Conservation (phyloP, 2,797 vertebrate species). For the Scarus forsteni region DNA sequence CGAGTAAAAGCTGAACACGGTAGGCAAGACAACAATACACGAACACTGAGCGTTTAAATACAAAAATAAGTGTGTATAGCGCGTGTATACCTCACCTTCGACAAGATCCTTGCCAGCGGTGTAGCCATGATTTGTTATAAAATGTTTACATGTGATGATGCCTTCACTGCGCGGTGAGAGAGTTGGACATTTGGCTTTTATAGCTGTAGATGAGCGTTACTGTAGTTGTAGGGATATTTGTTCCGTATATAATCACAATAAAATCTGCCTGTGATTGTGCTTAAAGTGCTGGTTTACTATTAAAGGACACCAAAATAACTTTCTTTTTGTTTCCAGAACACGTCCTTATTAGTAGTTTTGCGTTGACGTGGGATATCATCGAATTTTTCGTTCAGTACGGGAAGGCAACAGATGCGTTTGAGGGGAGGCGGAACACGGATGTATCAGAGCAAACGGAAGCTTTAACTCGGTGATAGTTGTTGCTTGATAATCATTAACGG, state of each 20-base stretch:
- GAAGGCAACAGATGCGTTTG: conserved; percentile 56
- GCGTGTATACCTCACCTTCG: conserved; percentile 75
- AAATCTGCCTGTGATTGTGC: too few relatives aligned
- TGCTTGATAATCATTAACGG: not conserved
- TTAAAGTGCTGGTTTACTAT: too few relatives aligned
- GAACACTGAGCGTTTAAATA: fast-evolving
- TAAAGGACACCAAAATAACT: too few relatives aligned
- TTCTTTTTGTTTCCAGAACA: too few relatives aligned
- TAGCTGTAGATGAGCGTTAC: too few relatives aligned
- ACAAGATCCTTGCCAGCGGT: conserved; percentile 54
- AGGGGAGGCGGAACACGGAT: not conserved
- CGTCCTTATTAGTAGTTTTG: too few relatives aligned
- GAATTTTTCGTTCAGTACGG: fast-evolving
- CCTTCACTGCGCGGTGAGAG: conserved; percentile 11
- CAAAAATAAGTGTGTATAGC: fast-evolving
- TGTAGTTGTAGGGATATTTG: too few relatives aligned
- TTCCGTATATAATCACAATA: too few relatives aligned
- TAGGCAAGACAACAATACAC: not conserved
- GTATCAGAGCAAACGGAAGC: conserved; percentile 20
- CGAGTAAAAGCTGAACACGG: not conserved
- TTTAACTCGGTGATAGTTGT: conserved; percentile 9
- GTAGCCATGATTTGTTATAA: conserved; percentile 75
- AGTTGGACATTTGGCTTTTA: not conserved
- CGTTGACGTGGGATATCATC: fast-evolving
- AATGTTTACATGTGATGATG: conserved; percentile 62